These are phyloP conservation scores for Zeuzera pyrina DNA, from an alignment of 2,888 invertebrate genomes.

Conservation along the genomic window DNA sequence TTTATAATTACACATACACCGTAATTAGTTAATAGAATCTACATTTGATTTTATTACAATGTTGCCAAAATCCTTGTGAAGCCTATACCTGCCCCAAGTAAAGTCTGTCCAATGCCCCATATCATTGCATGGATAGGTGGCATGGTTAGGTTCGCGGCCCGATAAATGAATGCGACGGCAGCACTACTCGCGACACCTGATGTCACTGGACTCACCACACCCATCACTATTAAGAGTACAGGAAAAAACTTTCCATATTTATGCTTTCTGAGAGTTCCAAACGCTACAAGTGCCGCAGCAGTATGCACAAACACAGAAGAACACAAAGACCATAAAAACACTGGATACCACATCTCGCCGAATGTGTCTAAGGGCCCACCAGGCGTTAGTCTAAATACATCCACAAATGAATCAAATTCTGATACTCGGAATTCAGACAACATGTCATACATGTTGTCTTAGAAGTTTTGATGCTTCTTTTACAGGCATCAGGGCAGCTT, in stretches of 20 bases:
- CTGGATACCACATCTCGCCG: slow-evolving; percentile 97
- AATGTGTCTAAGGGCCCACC: slow-evolving; percentile 79
- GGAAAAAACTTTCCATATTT: slow-evolving; percentile 96
- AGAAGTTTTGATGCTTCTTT: slow-evolving; percentile 37
- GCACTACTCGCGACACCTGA: slow-evolving; percentile 93
- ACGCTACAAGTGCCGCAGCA: slow-evolving; percentile 91
- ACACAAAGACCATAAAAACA: slow-evolving; percentile 96
- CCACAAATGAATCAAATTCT: slow-evolving; percentile 78
- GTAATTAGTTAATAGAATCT: too few species aligned
- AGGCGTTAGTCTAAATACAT: slow-evolving; percentile 78
- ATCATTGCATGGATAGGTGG: slow-evolving; percentile 92
- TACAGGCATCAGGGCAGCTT: slow-evolving; percentile 60
- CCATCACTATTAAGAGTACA: slow-evolving; percentile 89
- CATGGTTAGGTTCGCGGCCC: slow-evolving; percentile 91
- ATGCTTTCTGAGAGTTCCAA: slow-evolving; percentile 93
- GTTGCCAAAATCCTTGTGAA: slow-evolving; percentile 95
- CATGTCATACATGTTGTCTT: slow-evolving; percentile 72
- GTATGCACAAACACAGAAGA: slow-evolving; percentile 95
- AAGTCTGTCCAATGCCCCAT: slow-evolving; percentile 96
- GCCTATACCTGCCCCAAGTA: slow-evolving; percentile 90
- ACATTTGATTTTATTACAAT: slow-evolving; percentile 69
- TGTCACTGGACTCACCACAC: slow-evolving; percentile 89
- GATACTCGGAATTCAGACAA: slow-evolving; percentile 70
- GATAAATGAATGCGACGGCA: slow-evolving; percentile 93
- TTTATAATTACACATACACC: not conserved